Base-by-base conservation (phyloP, 2,113 vertebrate genomes). In the Lontra canadensis region DNA sequence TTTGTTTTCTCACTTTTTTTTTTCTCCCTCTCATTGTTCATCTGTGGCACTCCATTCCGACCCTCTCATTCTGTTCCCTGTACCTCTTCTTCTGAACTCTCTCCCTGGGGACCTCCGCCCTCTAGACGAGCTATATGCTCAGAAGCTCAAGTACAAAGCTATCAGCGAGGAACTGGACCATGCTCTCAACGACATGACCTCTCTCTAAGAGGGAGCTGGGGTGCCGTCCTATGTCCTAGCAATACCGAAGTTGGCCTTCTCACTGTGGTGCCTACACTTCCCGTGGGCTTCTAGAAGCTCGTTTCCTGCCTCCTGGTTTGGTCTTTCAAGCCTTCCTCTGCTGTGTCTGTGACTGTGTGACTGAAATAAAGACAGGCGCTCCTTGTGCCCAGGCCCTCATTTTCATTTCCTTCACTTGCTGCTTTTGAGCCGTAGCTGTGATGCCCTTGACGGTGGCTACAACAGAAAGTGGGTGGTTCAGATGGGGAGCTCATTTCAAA, bases 121-220 rank as follows among this genome's bases (percentile, higher is more conserved):
- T 97, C 9, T 98, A 99, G 99, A 99, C 0, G 99, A 99, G 98
- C 98, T 99, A 39, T 99, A 99, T 7, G 98, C 99, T 98, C 99
- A 99, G 99, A 99, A 99, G 98, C 99, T 99, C 97, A 99, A 99
- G 98, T 99, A 98, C 98, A 99, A 99, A 98, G 99, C 99, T 18
- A 99, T 99, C 99, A 99, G 99, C 0, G 99, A 99, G 98, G 99
- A 99, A 99, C 99, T 99, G 83, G 99, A 99, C 98, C 98, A 99
- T 93, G 99, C 99, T 36, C 99, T 99, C 98, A 99, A 99, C 97
- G 99, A 99, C 96, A 99, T 99, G 99, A 99, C 99, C 97, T 99
- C 99, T 59, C 97, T 99, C 97, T 99, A 99, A 98, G 95, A 36
- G 11, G 76, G 39, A 0, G 49, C 5, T 0, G 4, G 0, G 89